A percentile compares a stretch with the other conserved stretches of the same genome.
phyloP scores from a whole-genome alignment of 1,140 invertebrate species.

The Nylanderia fulva region DNA sequence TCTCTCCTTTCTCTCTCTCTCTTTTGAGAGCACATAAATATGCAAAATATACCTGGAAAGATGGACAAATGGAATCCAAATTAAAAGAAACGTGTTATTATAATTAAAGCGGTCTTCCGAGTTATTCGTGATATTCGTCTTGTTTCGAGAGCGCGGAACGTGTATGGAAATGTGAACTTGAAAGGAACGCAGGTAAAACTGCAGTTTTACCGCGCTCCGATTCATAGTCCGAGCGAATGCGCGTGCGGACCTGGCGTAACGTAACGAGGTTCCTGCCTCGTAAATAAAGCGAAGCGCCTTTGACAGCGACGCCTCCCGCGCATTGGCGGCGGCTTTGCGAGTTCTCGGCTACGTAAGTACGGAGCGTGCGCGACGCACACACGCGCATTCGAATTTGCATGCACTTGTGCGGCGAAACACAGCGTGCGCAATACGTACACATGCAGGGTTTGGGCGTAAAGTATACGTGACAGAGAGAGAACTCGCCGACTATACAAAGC shows the following conservation, averaged over 20 bases:
- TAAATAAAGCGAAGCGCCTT: slow-evolving; percentile 56
- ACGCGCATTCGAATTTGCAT: not conserved
- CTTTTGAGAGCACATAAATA: not conserved
- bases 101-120: slow-evolving; percentile 20
- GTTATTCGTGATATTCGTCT: not conserved
- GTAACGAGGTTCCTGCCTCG: slow-evolving; percentile 56
- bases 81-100: slow-evolving; percentile 19
- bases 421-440: not conserved
- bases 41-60: not conserved
- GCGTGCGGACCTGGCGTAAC: slow-evolving; percentile 20
- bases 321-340: slow-evolving; percentile 35
- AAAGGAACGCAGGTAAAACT: slow-evolving; percentile 10
- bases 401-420: not conserved
- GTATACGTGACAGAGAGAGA: slow-evolving; percentile 40
- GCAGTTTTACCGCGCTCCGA: slow-evolving; percentile 1
- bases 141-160: not conserved
- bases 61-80: not conserved
- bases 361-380: not conserved
- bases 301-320: slow-evolving; percentile 55
- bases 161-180: not conserved
- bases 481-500: slow-evolving; percentile 47
- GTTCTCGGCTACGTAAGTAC: slow-evolving; percentile 32
- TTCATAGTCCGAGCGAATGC: slow-evolving; percentile 7
- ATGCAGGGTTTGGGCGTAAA: slow-evolving; percentile 18
- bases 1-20: not conserved